Percentiles rank a stretch among this genome's conserved stretches.
Conservation (phyloP, 2,797 vertebrate species). For the Syndactyla subalaris region DNA sequence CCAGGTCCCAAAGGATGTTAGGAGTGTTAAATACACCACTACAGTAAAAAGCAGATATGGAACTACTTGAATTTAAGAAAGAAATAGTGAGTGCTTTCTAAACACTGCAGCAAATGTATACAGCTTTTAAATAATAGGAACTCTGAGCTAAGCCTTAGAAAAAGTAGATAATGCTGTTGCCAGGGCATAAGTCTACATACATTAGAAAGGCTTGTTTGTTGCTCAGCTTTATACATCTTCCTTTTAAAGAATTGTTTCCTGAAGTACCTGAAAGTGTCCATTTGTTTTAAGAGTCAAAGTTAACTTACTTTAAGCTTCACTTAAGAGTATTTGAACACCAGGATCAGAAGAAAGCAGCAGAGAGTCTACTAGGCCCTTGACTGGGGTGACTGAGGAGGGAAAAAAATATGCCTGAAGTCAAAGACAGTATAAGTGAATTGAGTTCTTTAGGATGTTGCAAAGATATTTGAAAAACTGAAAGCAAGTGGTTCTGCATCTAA, state of each 20-base stretch:
- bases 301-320: background rate
- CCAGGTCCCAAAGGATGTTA: background rate
- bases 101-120: background rate
- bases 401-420: background rate
- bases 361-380: background rate
- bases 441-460: background rate
- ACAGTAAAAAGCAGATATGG: background rate
- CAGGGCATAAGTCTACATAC: background rate
- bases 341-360: background rate
- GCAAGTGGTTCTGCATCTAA: background rate
- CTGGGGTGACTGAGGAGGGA: background rate
- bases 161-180: background rate
- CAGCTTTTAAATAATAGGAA: background rate
- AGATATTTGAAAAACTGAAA: background rate
- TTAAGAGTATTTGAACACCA: background rate
- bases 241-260: background rate
- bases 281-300: background rate
- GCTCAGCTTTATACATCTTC: background rate
- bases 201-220: background rate
- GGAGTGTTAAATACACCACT: background rate
- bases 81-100: background rate
- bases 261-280: background rate
- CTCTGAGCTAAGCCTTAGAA: background rate
- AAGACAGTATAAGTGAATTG: accelerated
- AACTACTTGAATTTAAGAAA: background rate